Evolutionary conservation across 2,113 vertebrate species (phyloP), one percentile per base, ranked within the genome.

Genomic region (Agapornis roseicollis): DNA sequence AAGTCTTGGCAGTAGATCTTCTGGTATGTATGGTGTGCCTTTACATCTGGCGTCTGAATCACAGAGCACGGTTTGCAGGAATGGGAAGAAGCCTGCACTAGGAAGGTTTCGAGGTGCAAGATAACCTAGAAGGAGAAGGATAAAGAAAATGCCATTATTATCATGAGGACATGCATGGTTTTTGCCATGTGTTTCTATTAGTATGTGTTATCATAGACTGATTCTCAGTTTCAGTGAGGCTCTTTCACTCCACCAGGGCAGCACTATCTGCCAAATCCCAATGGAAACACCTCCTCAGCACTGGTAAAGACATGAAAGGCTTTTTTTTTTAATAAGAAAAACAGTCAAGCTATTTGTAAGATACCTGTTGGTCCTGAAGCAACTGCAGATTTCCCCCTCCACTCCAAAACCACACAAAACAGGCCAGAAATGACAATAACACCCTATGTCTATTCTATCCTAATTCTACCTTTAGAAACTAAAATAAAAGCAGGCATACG

Each of bases 31-130:
- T 0, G 99, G 98, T 1, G 86, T 98, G 95, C 97, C 98, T 91
- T 98, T 98, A 88, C 99, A 99, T 41, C 58, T 94, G 88, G 98
- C 98, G 96, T 99, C 99, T 5, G 98, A 98, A 94, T 98, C 98
- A 82, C 99, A 99, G 93, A 99, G 98, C 46, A 99, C 97, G 0
- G 99, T 99, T 95, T 99, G 99, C 68, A 99, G 98, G 96, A 99
- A 99, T 0, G 99, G 99, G 96, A 99, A 99, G 95, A 99, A 99
- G 23, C 99, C 99, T 0, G 99, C 94, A 46, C 99, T 99, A 27
- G 99, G 99, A 49, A 99, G 99, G 94, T 99, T 99, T 89, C 98
- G 97, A 17, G 99, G 99, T 68, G 97, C 98, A 35, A 99, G 98
- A 65, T 99, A 99, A 98, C 99, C 99, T 99, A 95, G 20, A 98